Base-by-base conservation (phyloP, 2,888 invertebrate species). In the Pachydiplax longipennis region DNA sequence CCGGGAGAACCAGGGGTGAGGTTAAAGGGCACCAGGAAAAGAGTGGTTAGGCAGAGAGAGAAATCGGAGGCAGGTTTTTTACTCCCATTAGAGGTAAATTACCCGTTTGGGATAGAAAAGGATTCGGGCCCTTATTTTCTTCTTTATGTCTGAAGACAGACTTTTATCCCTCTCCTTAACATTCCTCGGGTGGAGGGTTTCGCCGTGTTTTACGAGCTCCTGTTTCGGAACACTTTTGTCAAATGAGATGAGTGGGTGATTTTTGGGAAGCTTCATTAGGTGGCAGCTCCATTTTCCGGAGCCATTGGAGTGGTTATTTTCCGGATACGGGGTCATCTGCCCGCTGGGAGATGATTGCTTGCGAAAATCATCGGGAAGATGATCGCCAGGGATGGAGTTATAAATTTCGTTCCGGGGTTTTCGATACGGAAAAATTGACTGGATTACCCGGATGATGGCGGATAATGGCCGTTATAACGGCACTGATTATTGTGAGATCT, bases 81-180 rank as follows among this genome's bases (percentile, higher is more conserved):
- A 65, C 87, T 87, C 87, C 87, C 87, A 87, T 87, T 87, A 61
- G 61, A 61, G 31, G 87, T 37, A 87, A 87, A 87, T 87, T 87
- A 87, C 87, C 87, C 65, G 87, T 87, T 61, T 87, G 61, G 61
- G 37, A 61, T 61, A 61, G 65, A 87, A 87, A 87, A 87, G 87
- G 87, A 61, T 87, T 73, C 73, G 1, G 31, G 12, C 73, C 73
- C 25, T 73, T 73, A 73, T 87, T 65, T 61, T 87, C 58, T 65
- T 37, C 87, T 87, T 61, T 37, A 61, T 61, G 37, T 65, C 37
- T 53, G 31, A 53, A 48, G 44, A 44, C 4, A 6, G 44, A 44
- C 58, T 31, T 82, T 58, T 58, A 53, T 18, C 35, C n/a, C 81
- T 37, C 80, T 25, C 25, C 25, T 44, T 44, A 44, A 44, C 82